Evolutionary conservation across 2,888 invertebrate species (phyloP).

Genomic region (Eucera pruinosa): DNA sequence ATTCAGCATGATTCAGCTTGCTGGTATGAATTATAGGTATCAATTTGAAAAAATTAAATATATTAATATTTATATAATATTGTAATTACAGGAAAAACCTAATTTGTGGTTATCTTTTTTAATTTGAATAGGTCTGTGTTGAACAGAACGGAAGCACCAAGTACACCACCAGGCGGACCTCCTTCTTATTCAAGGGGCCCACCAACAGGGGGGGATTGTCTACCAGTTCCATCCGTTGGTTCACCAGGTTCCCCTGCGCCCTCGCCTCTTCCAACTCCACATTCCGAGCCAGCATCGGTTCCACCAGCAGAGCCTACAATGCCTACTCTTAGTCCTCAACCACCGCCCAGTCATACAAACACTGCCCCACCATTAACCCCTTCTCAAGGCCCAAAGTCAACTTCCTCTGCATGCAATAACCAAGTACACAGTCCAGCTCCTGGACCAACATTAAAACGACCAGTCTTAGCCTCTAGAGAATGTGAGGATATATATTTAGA

Average conservation of each 20-base stretch:
- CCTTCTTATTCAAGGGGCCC: constrained; percentile 88
- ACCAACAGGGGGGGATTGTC: constrained; percentile 82
- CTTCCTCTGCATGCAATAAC: constrained; percentile 79
- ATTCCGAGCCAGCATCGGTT: constrained; percentile 89
- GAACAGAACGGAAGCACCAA: constrained; percentile 80
- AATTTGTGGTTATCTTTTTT: constrained; percentile 23
- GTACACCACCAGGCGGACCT: constrained; percentile 88
- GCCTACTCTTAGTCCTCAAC: constrained; percentile 90
- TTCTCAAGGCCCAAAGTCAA: constrained; percentile 84
- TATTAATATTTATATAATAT: background rate
- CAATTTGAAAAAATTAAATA: background rate
- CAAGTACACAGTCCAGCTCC: constrained; percentile 73
- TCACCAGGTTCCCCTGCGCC: constrained; percentile 88
- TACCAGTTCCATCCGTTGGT: constrained; percentile 82
- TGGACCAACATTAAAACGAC: constrained; percentile 87
- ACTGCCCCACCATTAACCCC: constrained; percentile 83
- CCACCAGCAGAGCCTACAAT: constrained; percentile 88
- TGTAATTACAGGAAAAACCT: background rate
- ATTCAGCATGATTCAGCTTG: constrained; percentile 33
- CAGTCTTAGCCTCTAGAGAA: constrained; percentile 91
- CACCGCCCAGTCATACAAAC: constrained; percentile 84
- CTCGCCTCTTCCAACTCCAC: constrained; percentile 89
- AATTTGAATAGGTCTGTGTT: constrained; percentile 71
- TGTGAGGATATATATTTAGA: constrained; percentile 92
- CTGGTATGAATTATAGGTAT: constrained; percentile 14